Conservation (phyloP, 2,113 vertebrate species). For the Lota lota region DNA sequence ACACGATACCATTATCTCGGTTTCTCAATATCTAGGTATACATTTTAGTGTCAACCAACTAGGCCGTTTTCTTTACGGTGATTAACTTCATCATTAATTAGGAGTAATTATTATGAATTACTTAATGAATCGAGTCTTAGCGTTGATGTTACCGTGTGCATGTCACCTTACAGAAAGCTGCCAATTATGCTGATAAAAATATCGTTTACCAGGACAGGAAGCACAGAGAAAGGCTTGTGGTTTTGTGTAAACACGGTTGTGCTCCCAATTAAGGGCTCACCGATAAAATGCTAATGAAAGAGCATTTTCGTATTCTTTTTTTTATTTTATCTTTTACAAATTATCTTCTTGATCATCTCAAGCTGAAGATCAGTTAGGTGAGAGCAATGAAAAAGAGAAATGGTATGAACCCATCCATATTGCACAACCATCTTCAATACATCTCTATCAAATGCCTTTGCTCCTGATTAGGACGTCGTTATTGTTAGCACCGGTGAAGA, state of each 20-base stretch:
- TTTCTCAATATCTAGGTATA: no score
- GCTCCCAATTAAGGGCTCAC: conserved; percentile 58
- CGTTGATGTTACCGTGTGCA: neutral
- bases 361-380: conserved; percentile 71
- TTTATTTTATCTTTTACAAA: conserved; percentile 51
- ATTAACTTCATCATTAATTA: conserved; percentile 16
- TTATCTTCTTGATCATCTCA: conserved; percentile 58
- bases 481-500: conserved; percentile 24
- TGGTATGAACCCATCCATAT: conserved; percentile 50
- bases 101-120: conserved; percentile 3
- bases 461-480: conserved; percentile 45
- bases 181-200: conserved; percentile 64
- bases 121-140: conserved; percentile 18
- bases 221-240: conserved; percentile 45
- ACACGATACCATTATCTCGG: neutral
- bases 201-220: conserved; percentile 51
- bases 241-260: conserved; percentile 55
- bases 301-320: conserved; percentile 12
- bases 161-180: conserved; percentile 43
- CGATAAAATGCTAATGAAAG: conserved; percentile 71
- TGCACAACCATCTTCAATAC: conserved; percentile 45
- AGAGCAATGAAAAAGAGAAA: conserved; percentile 49
- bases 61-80: neutral
- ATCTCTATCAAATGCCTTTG: conserved; percentile 36
- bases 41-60: neutral